Percentiles rank a stretch among this genome's conserved stretches.
Evolutionary conservation across 2,797 vertebrate genomes (phyloP).

Genomic region (Ctenosaura bakeri): DNA sequence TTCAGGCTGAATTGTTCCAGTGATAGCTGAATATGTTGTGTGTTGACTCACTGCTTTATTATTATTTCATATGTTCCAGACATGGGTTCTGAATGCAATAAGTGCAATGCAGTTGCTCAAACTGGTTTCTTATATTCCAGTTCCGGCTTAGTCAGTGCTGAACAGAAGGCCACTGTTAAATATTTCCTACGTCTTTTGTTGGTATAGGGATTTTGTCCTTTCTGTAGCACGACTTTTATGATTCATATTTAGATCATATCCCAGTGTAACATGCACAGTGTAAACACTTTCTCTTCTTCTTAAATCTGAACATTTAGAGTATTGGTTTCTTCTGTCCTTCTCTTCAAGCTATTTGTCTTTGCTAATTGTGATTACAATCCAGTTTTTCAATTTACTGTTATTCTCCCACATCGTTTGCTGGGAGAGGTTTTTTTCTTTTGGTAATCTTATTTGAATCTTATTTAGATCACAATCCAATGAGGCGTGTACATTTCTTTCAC

Average conservation of each 20-base stretch:
- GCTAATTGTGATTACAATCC: background rate
- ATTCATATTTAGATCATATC: constrained; percentile 18
- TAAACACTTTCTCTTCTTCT: background rate
- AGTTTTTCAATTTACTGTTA: constrained; percentile 4
- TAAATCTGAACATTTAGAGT: background rate
- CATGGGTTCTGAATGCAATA: background rate
- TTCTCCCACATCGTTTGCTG: background rate
- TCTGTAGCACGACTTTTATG: background rate
- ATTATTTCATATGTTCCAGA: background rate
- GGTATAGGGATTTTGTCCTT: background rate
- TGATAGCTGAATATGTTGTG: background rate
- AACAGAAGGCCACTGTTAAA: background rate
- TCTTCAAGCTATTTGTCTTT: background rate
- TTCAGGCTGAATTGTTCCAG: background rate
- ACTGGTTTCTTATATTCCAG: background rate
- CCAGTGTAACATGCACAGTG: background rate
- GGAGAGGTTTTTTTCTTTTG: background rate
- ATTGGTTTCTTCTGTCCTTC: background rate
- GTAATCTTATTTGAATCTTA: background rate
- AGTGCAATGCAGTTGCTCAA: background rate
- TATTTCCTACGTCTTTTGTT: background rate
- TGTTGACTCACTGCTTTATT: background rate
- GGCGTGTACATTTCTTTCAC: background rate
- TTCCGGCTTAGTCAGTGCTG: background rate
- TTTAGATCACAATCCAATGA: constrained; percentile 10